phyloP scores from a whole-genome alignment of 2,888 invertebrate species.

The Sarcophaga rosellei region DNA sequence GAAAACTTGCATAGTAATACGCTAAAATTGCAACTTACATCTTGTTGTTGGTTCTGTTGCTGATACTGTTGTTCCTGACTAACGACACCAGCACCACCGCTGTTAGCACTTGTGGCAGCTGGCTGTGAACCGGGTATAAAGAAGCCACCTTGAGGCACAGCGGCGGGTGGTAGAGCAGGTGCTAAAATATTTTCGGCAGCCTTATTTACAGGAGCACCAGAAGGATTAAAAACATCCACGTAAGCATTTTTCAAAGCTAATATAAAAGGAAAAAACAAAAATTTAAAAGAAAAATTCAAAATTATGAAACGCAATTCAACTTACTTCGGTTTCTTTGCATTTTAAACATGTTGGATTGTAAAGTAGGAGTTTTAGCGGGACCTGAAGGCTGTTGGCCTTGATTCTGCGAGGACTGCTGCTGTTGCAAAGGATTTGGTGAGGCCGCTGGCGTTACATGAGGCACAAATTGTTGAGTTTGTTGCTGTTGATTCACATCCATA shows the following conservation, averaged over 20 bases:
- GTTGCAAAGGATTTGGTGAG: slow-evolving; percentile 61
- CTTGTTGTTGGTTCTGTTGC: slow-evolving; percentile 70
- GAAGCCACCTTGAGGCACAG: slow-evolving; percentile 79
- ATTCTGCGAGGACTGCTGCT: slow-evolving; percentile 48
- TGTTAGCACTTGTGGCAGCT: background rate
- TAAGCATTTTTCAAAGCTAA: slow-evolving; percentile 92
- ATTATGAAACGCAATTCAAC: slow-evolving; percentile 74
- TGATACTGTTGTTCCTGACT: slow-evolving; percentile 68
- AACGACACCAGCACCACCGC: slow-evolving; percentile 20
- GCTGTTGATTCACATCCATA: slow-evolving; percentile 61
- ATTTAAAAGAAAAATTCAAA: slow-evolving; percentile 11
- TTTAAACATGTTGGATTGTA: slow-evolving; percentile 88
- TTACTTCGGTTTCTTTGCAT: slow-evolving; percentile 89
- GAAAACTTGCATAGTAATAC: no score
- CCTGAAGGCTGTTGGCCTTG: slow-evolving; percentile 59
- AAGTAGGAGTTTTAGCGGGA: slow-evolving; percentile 76
- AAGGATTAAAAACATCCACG: slow-evolving; percentile 93
- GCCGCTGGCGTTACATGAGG: slow-evolving; percentile 57
- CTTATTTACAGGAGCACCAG: slow-evolving; percentile 81
- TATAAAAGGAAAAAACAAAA: slow-evolving; percentile 70
- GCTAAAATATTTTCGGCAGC: slow-evolving; percentile 79
- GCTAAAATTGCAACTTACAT: slow-evolving; percentile 50
- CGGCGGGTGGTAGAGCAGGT: slow-evolving; percentile 79
- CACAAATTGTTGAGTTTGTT: slow-evolving; percentile 63
- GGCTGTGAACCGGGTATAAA: slow-evolving; percentile 76